Evolutionary conservation across 2,113 vertebrate species (phyloP).

Genomic region (Chaetodon trifascialis): DNA sequence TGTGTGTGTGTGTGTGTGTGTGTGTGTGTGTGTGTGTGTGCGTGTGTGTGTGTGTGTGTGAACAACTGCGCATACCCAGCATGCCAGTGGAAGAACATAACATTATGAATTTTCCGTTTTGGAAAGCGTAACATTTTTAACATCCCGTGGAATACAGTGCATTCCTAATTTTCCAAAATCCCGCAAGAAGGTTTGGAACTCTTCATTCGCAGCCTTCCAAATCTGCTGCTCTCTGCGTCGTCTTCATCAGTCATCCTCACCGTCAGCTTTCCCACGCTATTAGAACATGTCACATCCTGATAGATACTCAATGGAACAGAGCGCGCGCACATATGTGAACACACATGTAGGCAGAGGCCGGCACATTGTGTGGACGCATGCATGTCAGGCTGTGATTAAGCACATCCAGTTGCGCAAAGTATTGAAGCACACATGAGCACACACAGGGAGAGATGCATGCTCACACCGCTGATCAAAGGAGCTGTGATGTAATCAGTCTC

Average conservation of each 20-base stretch:
- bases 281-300: constrained; percentile 62
- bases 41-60: constrained; percentile 17
- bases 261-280: constrained; percentile 66
- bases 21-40: constrained; percentile 3
- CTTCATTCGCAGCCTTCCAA: constrained; percentile 36
- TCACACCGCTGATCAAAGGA: constrained; percentile 76
- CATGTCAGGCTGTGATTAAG: constrained; percentile 32
- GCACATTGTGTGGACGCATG: background rate
- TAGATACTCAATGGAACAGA: constrained; percentile 61
- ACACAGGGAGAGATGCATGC: background rate
- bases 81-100: constrained; percentile 56
- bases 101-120: constrained; percentile 44
- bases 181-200: background rate
- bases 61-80: constrained; percentile 68
- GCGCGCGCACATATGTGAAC: constrained; percentile 15
- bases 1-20: constrained; percentile 11
- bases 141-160: background rate
- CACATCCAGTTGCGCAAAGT: constrained; percentile 26
- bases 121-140: constrained; percentile 16
- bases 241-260: constrained; percentile 54
- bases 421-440: constrained; percentile 12
- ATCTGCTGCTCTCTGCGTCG: constrained; percentile 10
- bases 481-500: constrained; percentile 75
- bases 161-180: constrained; percentile 38
- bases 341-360: constrained; percentile 53